Percentiles rank a stretch among this genome's conserved stretches.
These are phyloP conservation scores for Teinopalpus imperialis DNA, from an alignment of 2,888 invertebrate genomes.

Conservation along the genomic window DNA sequence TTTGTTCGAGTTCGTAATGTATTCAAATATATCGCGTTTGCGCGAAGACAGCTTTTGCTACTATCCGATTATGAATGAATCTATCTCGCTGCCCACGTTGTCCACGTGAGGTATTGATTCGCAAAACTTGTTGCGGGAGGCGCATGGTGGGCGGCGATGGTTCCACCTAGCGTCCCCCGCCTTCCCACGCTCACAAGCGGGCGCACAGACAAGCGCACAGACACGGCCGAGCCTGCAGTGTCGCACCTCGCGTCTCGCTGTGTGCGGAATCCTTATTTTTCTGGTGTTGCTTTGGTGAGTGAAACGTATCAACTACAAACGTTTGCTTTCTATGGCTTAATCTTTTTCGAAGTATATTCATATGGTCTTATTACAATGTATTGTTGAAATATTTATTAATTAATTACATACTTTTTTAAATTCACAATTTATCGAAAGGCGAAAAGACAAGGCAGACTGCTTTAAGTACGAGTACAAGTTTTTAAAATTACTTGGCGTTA, in stretches of 20 bases:
- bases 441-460: too few relatives aligned
- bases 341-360: too few relatives aligned
- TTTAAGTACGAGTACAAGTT: too few relatives aligned
- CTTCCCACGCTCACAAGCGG: constrained; percentile 21
- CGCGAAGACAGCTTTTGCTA: too few relatives aligned
- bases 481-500: too few relatives aligned
- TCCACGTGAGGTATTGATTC: background rate
- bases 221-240: background rate
- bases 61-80: constrained; percentile 1
- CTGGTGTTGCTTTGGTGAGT: constrained; percentile 24
- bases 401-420: too few relatives aligned
- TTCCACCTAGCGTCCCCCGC: constrained; percentile 29
- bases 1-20: too few relatives aligned
- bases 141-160: constrained; percentile 25
- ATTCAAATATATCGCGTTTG: too few relatives aligned
- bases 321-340: too few relatives aligned
- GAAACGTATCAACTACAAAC: background rate
- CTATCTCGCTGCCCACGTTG: background rate
- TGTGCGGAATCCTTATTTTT: background rate
- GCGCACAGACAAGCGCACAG: background rate
- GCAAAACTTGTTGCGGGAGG: constrained; percentile 1
- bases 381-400: too few relatives aligned
- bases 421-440: too few relatives aligned
- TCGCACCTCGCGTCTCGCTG: background rate
- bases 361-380: too few relatives aligned